Conservation (phyloP, 2,113 vertebrate genomes). For the Echinops telfairi region DNA sequence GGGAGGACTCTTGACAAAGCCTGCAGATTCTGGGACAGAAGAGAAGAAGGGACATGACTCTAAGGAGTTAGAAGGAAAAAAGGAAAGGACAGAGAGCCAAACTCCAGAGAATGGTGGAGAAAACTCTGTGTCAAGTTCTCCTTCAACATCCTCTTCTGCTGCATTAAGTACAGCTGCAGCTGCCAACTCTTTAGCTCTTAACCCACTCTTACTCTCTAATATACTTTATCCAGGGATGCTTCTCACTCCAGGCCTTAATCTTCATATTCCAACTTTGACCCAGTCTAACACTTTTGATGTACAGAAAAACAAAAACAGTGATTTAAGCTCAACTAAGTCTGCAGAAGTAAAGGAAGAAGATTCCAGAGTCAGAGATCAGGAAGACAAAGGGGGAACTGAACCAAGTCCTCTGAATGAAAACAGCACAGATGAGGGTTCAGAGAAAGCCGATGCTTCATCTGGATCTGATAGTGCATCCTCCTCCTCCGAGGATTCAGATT, state of each 20-base stretch:
- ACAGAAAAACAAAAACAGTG: constrained; percentile 93
- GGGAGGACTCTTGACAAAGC: constrained; percentile 91
- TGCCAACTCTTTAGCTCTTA: constrained; percentile 93
- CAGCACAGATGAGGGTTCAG: constrained; percentile 97
- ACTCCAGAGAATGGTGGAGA: constrained; percentile 87
- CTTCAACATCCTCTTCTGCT: constrained; percentile 90
- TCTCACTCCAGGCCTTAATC: constrained; percentile 99
- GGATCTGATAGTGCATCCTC: constrained; percentile 94
- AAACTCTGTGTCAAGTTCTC: constrained; percentile 90
- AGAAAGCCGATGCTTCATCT: constrained; percentile 95
- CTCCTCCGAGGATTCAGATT: constrained; percentile 95
- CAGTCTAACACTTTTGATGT: constrained; percentile 90
- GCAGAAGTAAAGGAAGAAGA: constrained; percentile 87
- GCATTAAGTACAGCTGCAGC: constrained; percentile 89
- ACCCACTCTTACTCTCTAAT: constrained; percentile 97
- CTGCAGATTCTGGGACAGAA: constrained; percentile 89
- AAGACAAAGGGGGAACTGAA: constrained; percentile 89
- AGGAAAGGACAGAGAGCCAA: constrained; percentile 96
- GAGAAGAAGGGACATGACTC: constrained; percentile 90
- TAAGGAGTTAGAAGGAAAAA: constrained; percentile 89
- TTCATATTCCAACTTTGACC: constrained; percentile 93
- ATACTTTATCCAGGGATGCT: constrained; percentile 99
- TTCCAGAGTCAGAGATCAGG: constrained; percentile 87
- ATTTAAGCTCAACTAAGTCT: constrained; percentile 86
- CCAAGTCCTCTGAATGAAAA: constrained; percentile 91